Conservation (phyloP, 2,797 vertebrate genomes). For the Tenualosa thibaudeaui region DNA sequence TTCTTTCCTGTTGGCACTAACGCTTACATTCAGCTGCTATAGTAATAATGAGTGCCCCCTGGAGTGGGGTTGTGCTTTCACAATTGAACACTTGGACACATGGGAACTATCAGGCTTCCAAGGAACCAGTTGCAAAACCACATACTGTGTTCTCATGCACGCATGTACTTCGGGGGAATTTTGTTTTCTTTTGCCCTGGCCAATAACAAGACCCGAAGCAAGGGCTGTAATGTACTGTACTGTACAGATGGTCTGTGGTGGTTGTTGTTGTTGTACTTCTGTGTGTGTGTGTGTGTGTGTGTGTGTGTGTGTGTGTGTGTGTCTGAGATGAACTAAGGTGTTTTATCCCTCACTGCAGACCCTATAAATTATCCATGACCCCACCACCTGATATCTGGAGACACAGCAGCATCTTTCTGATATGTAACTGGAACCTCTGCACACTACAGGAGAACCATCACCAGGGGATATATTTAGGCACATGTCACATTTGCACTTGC, state of each 20-base stretch:
- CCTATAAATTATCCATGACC: background rate
- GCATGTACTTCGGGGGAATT: background rate
- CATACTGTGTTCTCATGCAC: background rate
- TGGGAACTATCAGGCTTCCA: slow-evolving; percentile 27
- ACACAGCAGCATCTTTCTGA: background rate
- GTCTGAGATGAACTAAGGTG: background rate
- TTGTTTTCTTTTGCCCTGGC: background rate
- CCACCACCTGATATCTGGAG: background rate
- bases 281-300: background rate
- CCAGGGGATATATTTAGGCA: background rate
- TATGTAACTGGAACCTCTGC: background rate
- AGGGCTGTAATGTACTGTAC: background rate
- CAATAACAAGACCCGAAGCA: background rate
- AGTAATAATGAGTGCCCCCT: slow-evolving; percentile 22
- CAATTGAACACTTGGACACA: slow-evolving; percentile 3
- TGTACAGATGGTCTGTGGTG: no score
- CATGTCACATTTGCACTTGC: background rate
- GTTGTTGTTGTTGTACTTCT: no score
- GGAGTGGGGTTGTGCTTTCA: slow-evolving; percentile 15
- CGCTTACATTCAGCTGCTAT: slow-evolving; percentile 22
- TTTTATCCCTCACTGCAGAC: background rate
- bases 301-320: background rate
- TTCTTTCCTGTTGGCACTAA: background rate
- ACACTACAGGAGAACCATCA: slow-evolving; percentile 21
- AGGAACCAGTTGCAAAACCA: background rate